A percentile compares a stretch with the other conserved stretches of the same genome.
These are phyloP conservation scores for Esox masquinongy DNA, from an alignment of 2,797 vertebrate species.

Conservation along the genomic window DNA sequence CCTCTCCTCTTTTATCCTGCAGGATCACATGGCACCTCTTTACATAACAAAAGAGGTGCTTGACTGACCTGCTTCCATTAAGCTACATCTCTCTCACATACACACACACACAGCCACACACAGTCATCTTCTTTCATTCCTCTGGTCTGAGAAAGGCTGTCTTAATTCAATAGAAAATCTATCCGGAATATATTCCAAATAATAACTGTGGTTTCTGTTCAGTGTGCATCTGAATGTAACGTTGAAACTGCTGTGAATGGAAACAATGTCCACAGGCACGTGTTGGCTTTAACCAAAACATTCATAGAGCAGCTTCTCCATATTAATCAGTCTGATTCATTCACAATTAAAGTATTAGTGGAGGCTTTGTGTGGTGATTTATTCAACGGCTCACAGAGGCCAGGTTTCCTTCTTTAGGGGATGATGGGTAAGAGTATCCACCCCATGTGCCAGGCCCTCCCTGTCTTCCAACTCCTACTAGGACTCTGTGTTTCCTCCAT, in stretches of 20 bases:
- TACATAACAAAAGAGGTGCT: constrained; percentile 82
- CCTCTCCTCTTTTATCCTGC: constrained; percentile 71
- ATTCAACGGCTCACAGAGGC: constrained; percentile 70
- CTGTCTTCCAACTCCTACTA: constrained; percentile 17
- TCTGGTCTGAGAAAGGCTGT: constrained; percentile 40
- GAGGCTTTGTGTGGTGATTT: constrained; percentile 73
- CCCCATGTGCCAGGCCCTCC: constrained; percentile 58
- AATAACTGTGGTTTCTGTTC: constrained; percentile 18
- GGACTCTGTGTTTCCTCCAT: neutral
- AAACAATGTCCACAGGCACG: neutral
- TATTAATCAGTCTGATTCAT: constrained; percentile 59
- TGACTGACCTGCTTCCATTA: constrained; percentile 57
- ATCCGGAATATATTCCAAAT: constrained; percentile 15
- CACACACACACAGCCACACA: neutral
- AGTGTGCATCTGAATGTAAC: neutral
- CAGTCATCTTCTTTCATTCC: constrained; percentile 7
- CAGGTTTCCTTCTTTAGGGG: constrained; percentile 73
- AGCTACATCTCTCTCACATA: constrained; percentile 37
- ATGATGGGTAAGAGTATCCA: constrained; percentile 68
- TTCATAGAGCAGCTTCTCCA: neutral
- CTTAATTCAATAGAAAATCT: neutral
- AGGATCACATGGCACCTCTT: constrained; percentile 76
- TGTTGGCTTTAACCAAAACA: neutral
- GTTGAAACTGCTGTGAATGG: neutral
- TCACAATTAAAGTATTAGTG: constrained; percentile 75